A percentile compares a stretch with the other conserved stretches of the same genome.
Evolutionary conservation across 2,113 vertebrate species (phyloP).

Genomic region (Panurus biarmicus): DNA sequence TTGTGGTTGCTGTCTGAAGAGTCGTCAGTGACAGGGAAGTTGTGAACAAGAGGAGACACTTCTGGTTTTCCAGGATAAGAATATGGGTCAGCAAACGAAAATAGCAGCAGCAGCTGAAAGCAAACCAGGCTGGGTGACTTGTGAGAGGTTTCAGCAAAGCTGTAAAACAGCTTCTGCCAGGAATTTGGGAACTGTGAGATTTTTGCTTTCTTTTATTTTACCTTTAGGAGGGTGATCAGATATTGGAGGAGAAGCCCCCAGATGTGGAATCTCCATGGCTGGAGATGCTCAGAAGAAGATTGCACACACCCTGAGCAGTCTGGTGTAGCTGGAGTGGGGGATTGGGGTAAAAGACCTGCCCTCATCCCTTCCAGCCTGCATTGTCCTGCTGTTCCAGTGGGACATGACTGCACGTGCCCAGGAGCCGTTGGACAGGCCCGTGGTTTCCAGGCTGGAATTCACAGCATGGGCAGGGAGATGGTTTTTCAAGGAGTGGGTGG

Average conservation of each 20-base stretch:
- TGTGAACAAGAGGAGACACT: not conserved
- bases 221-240: not conserved
- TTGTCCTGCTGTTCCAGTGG: fast-evolving
- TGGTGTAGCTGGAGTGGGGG: not conserved
- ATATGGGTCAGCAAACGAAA: not conserved
- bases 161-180: not conserved
- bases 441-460: fast-evolving
- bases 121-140: not conserved
- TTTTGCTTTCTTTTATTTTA: not conserved
- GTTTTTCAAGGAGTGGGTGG: not conserved
- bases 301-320: not conserved
- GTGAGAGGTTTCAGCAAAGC: not conserved
- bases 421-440: not conserved
- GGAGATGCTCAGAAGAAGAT: not conserved
- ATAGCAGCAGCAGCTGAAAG: not conserved
- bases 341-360: not conserved
- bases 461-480: not conserved
- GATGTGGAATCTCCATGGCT: not conserved
- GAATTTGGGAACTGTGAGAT: not conserved
- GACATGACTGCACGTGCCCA: fast-evolving
- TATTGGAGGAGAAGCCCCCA: not conserved
- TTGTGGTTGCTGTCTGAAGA: not conserved
- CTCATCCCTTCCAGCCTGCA: not conserved
- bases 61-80: not conserved
- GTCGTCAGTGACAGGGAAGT: not conserved